Percentiles rank a stretch among this genome's conserved stretches.
Evolutionary conservation across 2,888 invertebrate species (phyloP).

Genomic region (Platycheirus rosarum): DNA sequence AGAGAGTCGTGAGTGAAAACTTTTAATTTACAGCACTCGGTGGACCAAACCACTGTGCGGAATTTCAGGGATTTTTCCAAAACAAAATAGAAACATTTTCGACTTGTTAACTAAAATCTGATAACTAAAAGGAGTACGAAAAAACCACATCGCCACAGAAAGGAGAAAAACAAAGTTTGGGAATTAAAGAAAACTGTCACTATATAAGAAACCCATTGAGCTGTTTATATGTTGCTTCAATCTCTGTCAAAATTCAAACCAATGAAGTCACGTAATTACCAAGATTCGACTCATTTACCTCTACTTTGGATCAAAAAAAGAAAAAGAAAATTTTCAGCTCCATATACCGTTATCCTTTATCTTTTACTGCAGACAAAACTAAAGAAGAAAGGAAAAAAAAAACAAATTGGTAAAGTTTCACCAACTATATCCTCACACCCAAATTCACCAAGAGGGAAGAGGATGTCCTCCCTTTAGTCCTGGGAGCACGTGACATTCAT

Average conservation of each 20-base stretch:
- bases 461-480: not conserved
- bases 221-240: not conserved
- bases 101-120: not conserved
- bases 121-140: not conserved
- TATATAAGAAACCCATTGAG: no score
- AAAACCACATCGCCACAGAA: not conserved
- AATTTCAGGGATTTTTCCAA: constrained; percentile 1
- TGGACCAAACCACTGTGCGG: constrained; percentile 31
- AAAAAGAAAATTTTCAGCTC: constrained; percentile 54
- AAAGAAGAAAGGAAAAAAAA: constrained; percentile 3
- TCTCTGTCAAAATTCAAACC: not conserved
- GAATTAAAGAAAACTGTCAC: no score
- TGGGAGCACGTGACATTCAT: constrained; percentile 69
- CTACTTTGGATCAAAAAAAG: constrained; percentile 7
- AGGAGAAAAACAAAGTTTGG: not conserved
- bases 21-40: constrained; percentile 73
- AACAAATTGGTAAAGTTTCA: constrained; percentile 66
- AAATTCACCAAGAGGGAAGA: not conserved
- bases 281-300: constrained; percentile 72
- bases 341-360: constrained; percentile 51
- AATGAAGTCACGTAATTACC: constrained; percentile 67
- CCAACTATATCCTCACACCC: constrained; percentile 1
- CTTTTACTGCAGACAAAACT: constrained; percentile 24
- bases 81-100: not conserved
- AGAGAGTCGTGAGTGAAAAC: constrained; percentile 73